A percentile compares a stretch with the other conserved stretches of the same genome.
Evolutionary conservation across 1,140 invertebrate species (phyloP).

Genomic region (Apis mellifera): DNA sequence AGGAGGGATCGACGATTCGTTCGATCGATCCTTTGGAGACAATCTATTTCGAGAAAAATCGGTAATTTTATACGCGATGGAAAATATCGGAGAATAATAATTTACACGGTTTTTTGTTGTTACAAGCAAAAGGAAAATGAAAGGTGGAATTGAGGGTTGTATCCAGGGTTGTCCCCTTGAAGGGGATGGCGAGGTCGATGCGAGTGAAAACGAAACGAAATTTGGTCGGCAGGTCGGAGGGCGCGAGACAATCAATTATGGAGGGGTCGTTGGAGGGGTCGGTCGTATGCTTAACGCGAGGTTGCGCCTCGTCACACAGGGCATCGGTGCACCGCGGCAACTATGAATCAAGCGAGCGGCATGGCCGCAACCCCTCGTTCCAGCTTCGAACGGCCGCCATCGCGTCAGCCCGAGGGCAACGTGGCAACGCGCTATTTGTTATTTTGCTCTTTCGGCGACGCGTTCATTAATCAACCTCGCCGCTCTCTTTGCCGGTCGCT

Average conservation of each 20-base stretch:
- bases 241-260: slow-evolving; percentile 37
- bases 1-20: no score
- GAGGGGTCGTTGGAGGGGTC: background rate
- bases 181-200: no score
- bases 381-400: slow-evolving; percentile 21
- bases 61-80: no score
- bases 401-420: slow-evolving; percentile 54
- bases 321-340: slow-evolving; percentile 60
- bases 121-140: no score
- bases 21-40: no score
- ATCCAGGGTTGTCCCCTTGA: no score
- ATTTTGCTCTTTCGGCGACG: slow-evolving; percentile 75
- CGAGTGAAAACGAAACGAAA: background rate
- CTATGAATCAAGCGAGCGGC: slow-evolving; percentile 65
- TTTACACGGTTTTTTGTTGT: no score
- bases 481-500: slow-evolving; percentile 66
- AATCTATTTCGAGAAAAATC: no score
- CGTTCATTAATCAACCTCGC: slow-evolving; percentile 77
- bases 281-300: slow-evolving; percentile 44
- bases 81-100: no score
- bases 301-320: slow-evolving; percentile 64
- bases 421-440: slow-evolving; percentile 74
- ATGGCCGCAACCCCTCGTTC: slow-evolving; percentile 18
- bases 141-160: no score
- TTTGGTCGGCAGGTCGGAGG: background rate